phyloP scores from a whole-genome alignment of 2,888 invertebrate species.

The Dasysyrphus albostriatus region DNA sequence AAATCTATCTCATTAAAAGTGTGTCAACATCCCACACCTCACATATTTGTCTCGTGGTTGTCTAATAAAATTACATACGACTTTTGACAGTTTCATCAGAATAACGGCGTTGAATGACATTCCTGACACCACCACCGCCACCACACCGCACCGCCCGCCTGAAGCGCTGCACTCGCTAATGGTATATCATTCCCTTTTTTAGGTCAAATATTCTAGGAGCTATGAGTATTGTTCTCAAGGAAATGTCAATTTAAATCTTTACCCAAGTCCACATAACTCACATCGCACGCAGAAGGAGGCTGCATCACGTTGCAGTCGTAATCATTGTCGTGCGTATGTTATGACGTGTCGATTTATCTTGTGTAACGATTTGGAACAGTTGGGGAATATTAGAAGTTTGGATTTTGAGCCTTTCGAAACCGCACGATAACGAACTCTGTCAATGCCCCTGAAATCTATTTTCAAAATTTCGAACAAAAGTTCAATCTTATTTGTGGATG shows the following conservation, averaged over 20 bases:
- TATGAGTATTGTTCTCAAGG: conserved; percentile 16
- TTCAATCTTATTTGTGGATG: background rate
- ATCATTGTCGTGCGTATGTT: background rate
- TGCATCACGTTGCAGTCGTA: background rate
- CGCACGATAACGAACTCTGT: conserved; percentile 41
- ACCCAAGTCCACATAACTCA: conserved; percentile 41
- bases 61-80: conserved; percentile 57
- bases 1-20: conserved; percentile 56
- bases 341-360: conserved; percentile 65
- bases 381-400: conserved; percentile 44
- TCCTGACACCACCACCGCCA: conserved; percentile 26
- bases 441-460: conserved; percentile 72
- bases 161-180: conserved; percentile 11
- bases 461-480: conserved; percentile 53
- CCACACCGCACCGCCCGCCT: background rate
- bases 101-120: conserved; percentile 41
- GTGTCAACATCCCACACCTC: conserved; percentile 68
- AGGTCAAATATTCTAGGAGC: conserved; percentile 60
- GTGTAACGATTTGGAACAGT: conserved; percentile 45
- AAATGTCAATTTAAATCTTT: conserved; percentile 51
- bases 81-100: conserved; percentile 46
- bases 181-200: conserved; percentile 60
- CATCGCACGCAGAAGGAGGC: background rate
- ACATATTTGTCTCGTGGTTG: conserved; percentile 66
- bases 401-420: background rate